Evolutionary conservation across 2,888 invertebrate species (phyloP).

Genomic region (Lysandra coridon): DNA sequence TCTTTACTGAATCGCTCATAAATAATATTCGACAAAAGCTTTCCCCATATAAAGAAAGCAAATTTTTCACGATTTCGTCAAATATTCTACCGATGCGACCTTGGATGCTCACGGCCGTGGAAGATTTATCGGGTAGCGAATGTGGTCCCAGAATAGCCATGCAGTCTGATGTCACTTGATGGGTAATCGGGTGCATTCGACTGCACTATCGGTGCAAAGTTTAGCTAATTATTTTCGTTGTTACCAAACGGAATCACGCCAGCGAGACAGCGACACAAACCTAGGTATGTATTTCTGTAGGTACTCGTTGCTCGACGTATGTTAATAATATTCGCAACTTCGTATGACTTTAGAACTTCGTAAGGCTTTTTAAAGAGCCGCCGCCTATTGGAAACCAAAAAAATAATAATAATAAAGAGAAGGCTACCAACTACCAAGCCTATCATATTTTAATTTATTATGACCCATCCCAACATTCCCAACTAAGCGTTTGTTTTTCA

Average conservation of each 20-base stretch:
- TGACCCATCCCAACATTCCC: neutral
- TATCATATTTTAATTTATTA: neutral
- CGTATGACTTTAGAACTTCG: no score
- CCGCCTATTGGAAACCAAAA: no score
- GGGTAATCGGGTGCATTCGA: slow-evolving; percentile 52
- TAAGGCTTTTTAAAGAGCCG: no score
- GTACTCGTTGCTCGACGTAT: neutral
- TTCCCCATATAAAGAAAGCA: neutral
- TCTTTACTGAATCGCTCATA: neutral
- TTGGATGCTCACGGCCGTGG: slow-evolving; percentile 42
- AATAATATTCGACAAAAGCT: neutral
- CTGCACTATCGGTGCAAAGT: slow-evolving; percentile 43
- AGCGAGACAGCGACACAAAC: neutral
- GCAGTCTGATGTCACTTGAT: slow-evolving; percentile 50
- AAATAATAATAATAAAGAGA: no score
- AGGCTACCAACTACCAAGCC: no score
- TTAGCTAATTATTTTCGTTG: neutral
- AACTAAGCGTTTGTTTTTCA: neutral
- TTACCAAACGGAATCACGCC: neutral
- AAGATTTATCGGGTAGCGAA: slow-evolving; percentile 44
- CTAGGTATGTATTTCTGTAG: neutral
- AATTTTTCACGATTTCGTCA: neutral
- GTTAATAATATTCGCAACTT: neutral
- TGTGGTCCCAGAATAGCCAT: slow-evolving; percentile 56
- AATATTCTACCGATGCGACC: neutral